phyloP scores from a whole-genome alignment of 2,888 invertebrate species.

The Agonopterix arenella region DNA sequence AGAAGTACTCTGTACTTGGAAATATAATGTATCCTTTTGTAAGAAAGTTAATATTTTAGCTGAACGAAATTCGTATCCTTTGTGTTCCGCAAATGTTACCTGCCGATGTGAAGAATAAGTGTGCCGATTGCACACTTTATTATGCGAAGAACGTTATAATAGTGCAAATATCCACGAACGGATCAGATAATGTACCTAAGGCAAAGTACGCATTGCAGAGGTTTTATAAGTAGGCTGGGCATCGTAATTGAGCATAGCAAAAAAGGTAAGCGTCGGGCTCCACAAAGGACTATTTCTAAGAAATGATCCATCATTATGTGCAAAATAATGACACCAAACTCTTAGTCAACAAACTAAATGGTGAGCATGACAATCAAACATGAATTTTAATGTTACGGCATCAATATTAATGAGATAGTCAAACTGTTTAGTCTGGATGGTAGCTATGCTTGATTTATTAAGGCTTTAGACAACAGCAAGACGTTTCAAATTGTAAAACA shows the following conservation, averaged over 20 bases:
- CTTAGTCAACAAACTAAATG: neutral
- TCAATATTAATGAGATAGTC: slow-evolving; percentile 12
- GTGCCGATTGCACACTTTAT: slow-evolving; percentile 56
- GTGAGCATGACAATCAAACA: neutral
- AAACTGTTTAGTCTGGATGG: slow-evolving; percentile 3
- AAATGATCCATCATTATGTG: slow-evolving; percentile 9
- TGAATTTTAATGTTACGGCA: slow-evolving; percentile 1
- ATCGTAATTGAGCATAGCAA: slow-evolving; percentile 54
- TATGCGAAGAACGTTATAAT: slow-evolving; percentile 42
- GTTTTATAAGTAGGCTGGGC: slow-evolving; percentile 51
- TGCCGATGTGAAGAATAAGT: slow-evolving; percentile 54
- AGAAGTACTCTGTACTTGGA: slow-evolving; percentile 69
- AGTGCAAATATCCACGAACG: slow-evolving; percentile 45
- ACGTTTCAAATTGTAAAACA: slow-evolving; percentile 53
- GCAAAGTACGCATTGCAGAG: slow-evolving; percentile 30
- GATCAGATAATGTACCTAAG: slow-evolving; percentile 40
- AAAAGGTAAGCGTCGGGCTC: slow-evolving; percentile 18
- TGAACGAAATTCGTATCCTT: slow-evolving; percentile 61
- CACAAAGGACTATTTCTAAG: slow-evolving; percentile 10
- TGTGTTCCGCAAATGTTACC: slow-evolving; percentile 60
- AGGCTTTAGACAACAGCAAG: slow-evolving; percentile 17
- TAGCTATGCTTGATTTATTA: slow-evolving; percentile 6
- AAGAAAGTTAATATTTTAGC: slow-evolving; percentile 71
- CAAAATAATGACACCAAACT: neutral
- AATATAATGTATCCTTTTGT: slow-evolving; percentile 71